Evolutionary conservation across 2,888 invertebrate species (phyloP).

Genomic region (Noctua janthe): DNA sequence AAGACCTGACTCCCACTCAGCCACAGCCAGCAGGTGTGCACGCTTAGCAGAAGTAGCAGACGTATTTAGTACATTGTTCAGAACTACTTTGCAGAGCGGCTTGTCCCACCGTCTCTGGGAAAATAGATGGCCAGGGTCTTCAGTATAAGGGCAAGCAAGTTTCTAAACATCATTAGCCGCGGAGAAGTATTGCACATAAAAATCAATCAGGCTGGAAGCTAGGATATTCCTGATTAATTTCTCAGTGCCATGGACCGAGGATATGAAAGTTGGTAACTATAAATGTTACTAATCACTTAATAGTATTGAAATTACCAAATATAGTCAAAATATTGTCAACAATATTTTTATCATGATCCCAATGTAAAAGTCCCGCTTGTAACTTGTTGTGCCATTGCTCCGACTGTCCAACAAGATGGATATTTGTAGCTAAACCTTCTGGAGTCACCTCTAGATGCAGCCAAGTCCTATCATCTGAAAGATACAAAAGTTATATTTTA

Average conservation of each 20-base stretch:
- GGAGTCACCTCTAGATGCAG: slow-evolving; percentile 84
- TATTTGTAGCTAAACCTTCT: slow-evolving; percentile 81
- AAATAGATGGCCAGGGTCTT: background rate
- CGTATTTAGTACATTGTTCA: no score
- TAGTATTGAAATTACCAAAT: slow-evolving; percentile 77
- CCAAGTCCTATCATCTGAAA: slow-evolving; percentile 83
- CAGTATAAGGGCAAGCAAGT: background rate
- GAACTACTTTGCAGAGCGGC: no score
- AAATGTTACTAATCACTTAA: background rate
- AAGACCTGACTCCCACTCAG: no score
- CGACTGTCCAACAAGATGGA: slow-evolving; percentile 83
- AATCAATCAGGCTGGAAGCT: background rate
- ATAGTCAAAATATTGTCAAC: slow-evolving; percentile 81
- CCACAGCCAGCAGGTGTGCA: no score
- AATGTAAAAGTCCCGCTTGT: slow-evolving; percentile 78
- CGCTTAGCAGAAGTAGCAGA: no score
- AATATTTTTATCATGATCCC: slow-evolving; percentile 86
- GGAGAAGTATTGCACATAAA: background rate
- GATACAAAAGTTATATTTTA: background rate
- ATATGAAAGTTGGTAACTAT: background rate
- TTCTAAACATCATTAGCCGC: background rate
- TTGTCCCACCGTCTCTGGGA: background rate
- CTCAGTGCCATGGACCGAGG: background rate
- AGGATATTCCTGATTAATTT: background rate
- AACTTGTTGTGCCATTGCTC: slow-evolving; percentile 80